Base-by-base conservation (phyloP, 2,888 invertebrate species). In the Conistra vaccinii region DNA sequence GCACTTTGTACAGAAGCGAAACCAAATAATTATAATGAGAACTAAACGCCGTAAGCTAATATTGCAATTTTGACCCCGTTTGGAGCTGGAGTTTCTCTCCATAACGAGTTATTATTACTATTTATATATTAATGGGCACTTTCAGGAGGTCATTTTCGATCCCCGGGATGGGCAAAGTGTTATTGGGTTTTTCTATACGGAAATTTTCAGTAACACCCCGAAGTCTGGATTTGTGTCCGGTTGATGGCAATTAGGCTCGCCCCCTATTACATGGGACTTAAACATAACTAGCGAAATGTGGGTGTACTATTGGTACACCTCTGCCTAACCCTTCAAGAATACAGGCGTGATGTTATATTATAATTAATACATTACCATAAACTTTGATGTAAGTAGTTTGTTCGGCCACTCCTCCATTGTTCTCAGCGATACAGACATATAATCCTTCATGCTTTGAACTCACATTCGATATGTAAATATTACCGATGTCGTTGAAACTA, bases 361-460 rank as follows among this genome's bases (percentile, higher is more conserved):
- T 55, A 55, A 12, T 57, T 26, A 26, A 55, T 29, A 61, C 45
- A 5, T 89, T 91, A 97, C 97, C 96, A 78, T 94, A 91, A 1
- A 97, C 91, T 73, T 89, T 90, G 2, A 97, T 83, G 62, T 91
- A 87, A 39, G 93, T 94, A 10, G 89, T 85, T 87, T 95, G 96
- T 78, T 91, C 91, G 5, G 94, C 92, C 2, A 93, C 83, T 0
- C 97, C 97, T 0, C 95, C 97, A 7, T 94, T 87, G 88, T 97
- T 97, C 80, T 96, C 96, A 0, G 97, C 97, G 9, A 96, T 90
- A 85, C 97, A 97, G 4, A 93, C 90, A 88, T 97, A 97, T 12
- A 91, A 87, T 0, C 97, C 97, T 69, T 97, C 96, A 77, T 97
- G 95, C 7, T 93, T 90, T 0, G 90, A 87, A 42, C 91, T 96